Evolutionary conservation across 2,797 vertebrate species (phyloP).

Genomic region (Ambastaia sidthimunki): DNA sequence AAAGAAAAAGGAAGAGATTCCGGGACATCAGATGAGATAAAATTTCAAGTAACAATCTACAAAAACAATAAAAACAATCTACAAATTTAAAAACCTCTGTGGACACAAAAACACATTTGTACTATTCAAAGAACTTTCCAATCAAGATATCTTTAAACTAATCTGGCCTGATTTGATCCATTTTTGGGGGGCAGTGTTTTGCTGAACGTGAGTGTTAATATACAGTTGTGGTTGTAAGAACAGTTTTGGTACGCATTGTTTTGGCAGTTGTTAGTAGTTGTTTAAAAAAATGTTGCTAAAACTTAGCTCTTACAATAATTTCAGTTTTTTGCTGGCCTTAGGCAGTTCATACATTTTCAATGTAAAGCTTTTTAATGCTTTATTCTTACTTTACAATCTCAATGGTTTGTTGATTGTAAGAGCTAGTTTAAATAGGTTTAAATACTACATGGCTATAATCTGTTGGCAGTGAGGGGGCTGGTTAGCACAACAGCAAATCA

Average conservation of each 20-base stretch:
- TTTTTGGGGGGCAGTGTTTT: conserved; percentile 70
- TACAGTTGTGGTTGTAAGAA: conserved; percentile 10
- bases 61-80: background rate
- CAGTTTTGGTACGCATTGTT: conserved; percentile 6
- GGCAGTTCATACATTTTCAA: too few relatives aligned
- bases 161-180: conserved; percentile 38
- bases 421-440: conserved; percentile 6
- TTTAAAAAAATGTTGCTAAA: background rate
- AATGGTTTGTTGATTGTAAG: background rate
- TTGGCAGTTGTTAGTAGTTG: background rate
- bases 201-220: conserved; percentile 61
- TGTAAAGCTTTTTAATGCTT: too few relatives aligned
- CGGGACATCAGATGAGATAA: background rate
- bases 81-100: background rate
- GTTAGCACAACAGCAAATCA: conserved; percentile 51
- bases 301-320: too few relatives aligned
- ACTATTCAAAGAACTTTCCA: conserved; percentile 24
- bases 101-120: background rate
- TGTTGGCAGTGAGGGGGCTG: conserved; percentile 73
- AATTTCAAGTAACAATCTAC: background rate
- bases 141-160: conserved; percentile 21
- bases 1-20: too few relatives aligned
- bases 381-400: background rate
- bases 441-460: conserved; percentile 26
- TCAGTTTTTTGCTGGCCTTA: too few relatives aligned